Percentiles rank a stretch among this genome's conserved stretches.
Conservation (phyloP, 2,888 invertebrate species). For the Mechanitis messenoides region DNA sequence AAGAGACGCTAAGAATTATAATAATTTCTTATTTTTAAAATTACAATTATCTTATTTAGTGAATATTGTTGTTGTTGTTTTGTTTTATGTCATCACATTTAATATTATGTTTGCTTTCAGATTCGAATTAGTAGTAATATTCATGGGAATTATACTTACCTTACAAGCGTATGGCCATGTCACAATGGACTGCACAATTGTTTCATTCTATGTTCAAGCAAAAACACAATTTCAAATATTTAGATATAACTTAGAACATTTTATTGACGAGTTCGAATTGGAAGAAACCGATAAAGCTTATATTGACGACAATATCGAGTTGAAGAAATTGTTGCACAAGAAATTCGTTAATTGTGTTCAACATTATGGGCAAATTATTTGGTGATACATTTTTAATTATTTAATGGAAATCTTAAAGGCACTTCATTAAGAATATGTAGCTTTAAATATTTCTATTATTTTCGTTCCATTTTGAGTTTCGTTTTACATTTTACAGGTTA, state of each 20-base stretch:
- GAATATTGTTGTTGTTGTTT: neutral
- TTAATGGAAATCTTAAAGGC: no score
- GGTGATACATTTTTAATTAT: constrained; percentile 36
- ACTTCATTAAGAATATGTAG: no score
- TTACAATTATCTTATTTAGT: neutral
- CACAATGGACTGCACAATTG: constrained; percentile 62
- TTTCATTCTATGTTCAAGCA: constrained; percentile 55
- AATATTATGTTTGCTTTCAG: constrained; percentile 38
- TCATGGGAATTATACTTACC: constrained; percentile 46
- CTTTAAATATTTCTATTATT: no score
- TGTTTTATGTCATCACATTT: neutral
- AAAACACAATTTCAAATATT: constrained; percentile 55
- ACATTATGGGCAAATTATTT: constrained; percentile 50
- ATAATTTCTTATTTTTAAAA: neutral
- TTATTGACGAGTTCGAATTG: constrained; percentile 32
- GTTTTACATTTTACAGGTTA: constrained; percentile 41
- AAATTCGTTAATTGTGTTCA: constrained; percentile 47
- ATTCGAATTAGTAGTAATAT: constrained; percentile 45
- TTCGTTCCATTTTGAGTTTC: no score
- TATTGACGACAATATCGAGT: constrained; percentile 22
- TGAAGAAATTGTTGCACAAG: constrained; percentile 34
- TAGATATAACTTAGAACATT: constrained; percentile 50
- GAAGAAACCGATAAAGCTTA: constrained; percentile 2
- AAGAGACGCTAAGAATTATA: constrained; percentile 33
- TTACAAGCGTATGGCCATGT: constrained; percentile 57